Percentiles rank a stretch among this genome's conserved stretches.
These are phyloP conservation scores for Fundulus diaphanus DNA, from an alignment of 2,797 vertebrate species.

Conservation along the genomic window DNA sequence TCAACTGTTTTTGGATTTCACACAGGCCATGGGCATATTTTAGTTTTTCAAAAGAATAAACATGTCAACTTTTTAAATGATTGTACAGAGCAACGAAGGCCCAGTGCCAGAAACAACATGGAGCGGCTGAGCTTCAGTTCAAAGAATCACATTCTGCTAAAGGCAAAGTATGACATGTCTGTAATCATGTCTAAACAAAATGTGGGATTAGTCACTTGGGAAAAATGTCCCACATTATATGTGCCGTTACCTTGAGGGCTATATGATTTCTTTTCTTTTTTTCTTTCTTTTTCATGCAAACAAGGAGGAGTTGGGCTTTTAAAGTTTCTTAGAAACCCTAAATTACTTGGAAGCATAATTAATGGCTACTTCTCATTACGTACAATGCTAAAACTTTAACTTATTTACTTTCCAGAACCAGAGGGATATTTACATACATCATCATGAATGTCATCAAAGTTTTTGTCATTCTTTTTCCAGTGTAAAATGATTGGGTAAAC, in stretches of 20 bases:
- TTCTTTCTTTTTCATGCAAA: neutral
- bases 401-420: neutral
- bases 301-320: neutral
- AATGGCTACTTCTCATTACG: neutral
- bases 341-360: neutral
- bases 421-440: too few species aligned
- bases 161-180: neutral
- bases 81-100: neutral
- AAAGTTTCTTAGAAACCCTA: neutral
- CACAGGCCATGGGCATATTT: too few species aligned
- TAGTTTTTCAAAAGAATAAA: too few species aligned
- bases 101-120: constrained; percentile 1
- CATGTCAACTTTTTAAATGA: neutral
- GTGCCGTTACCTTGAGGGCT: neutral
- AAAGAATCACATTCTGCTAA: neutral
- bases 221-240: neutral
- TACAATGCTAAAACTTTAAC: neutral
- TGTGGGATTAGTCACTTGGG: constrained; percentile 13
- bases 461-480: too few species aligned
- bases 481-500: too few species aligned
- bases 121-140: neutral
- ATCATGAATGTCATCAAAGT: too few species aligned
- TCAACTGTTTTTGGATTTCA: neutral
- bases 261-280: too few species aligned
- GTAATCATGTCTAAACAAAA: constrained; percentile 24